Conservation (phyloP, 2,797 vertebrate genomes). For the Sebastes elongatus region DNA sequence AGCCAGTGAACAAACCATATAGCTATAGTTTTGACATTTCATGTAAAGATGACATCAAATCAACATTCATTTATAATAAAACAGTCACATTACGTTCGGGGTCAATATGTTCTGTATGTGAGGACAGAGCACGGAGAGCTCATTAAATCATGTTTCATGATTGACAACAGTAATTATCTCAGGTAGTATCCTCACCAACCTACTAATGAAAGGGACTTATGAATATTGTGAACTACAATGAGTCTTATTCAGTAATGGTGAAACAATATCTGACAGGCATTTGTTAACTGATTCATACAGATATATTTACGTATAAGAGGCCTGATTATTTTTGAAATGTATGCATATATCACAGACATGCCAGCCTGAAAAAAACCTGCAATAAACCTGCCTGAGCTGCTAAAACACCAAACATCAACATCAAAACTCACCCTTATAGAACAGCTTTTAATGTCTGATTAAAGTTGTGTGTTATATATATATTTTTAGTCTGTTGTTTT, state of each 20-base stretch:
- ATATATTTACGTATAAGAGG: background rate
- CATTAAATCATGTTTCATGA: slow-evolving; percentile 10
- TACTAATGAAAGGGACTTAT: background rate
- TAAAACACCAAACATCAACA: background rate
- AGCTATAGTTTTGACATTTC: background rate
- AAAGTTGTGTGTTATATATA: too few species aligned
- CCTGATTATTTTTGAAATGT: background rate
- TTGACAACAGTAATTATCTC: slow-evolving; percentile 1
- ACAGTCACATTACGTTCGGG: background rate
- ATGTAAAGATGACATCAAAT: background rate
- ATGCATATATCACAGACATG: background rate
- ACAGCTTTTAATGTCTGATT: too few species aligned
- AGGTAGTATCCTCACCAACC: background rate
- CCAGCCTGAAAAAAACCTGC: background rate
- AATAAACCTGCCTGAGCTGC: background rate
- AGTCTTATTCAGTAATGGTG: background rate
- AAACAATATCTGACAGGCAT: background rate
- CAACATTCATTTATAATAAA: background rate
- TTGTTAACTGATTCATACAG: background rate
- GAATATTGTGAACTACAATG: background rate
- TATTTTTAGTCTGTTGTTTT: too few species aligned
- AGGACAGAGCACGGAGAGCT: background rate
- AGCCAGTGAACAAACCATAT: background rate
- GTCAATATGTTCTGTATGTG: background rate
- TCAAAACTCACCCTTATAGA: too few species aligned